Evolutionary conservation across 1,140 invertebrate genomes (phyloP).

Genomic region (Drusus annulatus): DNA sequence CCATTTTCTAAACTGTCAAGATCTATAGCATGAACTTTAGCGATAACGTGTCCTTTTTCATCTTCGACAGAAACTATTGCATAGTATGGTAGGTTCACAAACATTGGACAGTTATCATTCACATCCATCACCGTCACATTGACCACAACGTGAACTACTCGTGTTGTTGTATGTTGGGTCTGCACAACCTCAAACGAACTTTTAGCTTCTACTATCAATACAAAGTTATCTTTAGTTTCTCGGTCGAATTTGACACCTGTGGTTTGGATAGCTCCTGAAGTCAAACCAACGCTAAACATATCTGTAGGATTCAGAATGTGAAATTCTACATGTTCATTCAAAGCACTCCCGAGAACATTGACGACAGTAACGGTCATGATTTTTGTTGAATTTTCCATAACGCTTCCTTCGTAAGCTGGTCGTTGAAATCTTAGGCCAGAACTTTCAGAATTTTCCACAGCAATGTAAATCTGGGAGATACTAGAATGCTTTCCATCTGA

Average conservation of each 20-base stretch:
- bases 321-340: constrained; percentile 89
- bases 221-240: constrained; percentile 83
- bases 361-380: constrained; percentile 83
- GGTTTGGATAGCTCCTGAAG: constrained; percentile 86
- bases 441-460: constrained; percentile 78
- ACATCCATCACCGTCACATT: constrained; percentile 85
- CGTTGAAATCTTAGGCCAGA: constrained; percentile 84
- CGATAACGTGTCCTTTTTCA: constrained; percentile 82
- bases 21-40: constrained; percentile 88
- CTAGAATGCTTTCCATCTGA: constrained; percentile 79
- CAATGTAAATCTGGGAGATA: constrained; percentile 74
- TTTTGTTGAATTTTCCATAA: constrained; percentile 87
- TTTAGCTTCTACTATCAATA: constrained; percentile 83
- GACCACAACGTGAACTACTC: constrained; percentile 84
- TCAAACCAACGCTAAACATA: constrained; percentile 88
- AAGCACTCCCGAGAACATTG: constrained; percentile 83
- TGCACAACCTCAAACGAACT: constrained; percentile 22
- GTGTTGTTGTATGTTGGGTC: constrained; percentile 66
- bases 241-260: constrained; percentile 86
- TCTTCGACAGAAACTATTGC: constrained; percentile 86
- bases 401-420: constrained; percentile 79
- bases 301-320: constrained; percentile 88
- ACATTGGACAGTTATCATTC: constrained; percentile 89
- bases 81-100: constrained; percentile 89
- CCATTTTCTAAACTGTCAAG: constrained; percentile 85